phyloP scores from a whole-genome alignment of 2,113 vertebrate genomes.

The Corythornis madagascariensis region DNA sequence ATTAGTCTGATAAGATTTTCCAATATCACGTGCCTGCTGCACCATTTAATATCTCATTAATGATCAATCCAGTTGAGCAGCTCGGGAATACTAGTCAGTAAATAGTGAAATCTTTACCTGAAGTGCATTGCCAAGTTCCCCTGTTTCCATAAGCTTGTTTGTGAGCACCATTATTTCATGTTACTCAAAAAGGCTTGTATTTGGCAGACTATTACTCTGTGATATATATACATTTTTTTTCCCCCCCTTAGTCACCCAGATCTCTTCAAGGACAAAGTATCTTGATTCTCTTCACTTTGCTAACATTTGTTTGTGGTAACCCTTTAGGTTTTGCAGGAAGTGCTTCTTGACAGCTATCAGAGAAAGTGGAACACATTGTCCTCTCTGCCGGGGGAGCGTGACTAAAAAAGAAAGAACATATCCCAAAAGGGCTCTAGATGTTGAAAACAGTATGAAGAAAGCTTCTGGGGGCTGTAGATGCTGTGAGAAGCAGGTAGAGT shows the following conservation, averaged over 20 bases:
- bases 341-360: slow-evolving; percentile 82
- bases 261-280: not conserved
- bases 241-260: not conserved
- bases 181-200: not conserved
- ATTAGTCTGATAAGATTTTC: slow-evolving; percentile 22
- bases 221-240: too few relatives aligned
- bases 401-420: slow-evolving; percentile 76
- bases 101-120: not conserved
- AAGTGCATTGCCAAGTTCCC: not conserved
- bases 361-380: slow-evolving; percentile 81
- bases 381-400: slow-evolving; percentile 80
- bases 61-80: not conserved
- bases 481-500: slow-evolving; percentile 83
- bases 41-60: slow-evolving; percentile 18
- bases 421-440: slow-evolving; percentile 79
- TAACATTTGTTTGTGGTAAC: slow-evolving; percentile 58
- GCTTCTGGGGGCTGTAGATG: slow-evolving; percentile 77
- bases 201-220: not conserved
- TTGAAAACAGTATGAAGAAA: slow-evolving; percentile 81
- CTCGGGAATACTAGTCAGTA: not conserved
- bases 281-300: not conserved
- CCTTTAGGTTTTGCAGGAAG: slow-evolving; percentile 83
- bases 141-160: not conserved
- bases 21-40: not conserved
- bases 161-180: not conserved